Conservation (phyloP, 1,140 invertebrate genomes). For the Zaprionus lachaisei region DNA sequence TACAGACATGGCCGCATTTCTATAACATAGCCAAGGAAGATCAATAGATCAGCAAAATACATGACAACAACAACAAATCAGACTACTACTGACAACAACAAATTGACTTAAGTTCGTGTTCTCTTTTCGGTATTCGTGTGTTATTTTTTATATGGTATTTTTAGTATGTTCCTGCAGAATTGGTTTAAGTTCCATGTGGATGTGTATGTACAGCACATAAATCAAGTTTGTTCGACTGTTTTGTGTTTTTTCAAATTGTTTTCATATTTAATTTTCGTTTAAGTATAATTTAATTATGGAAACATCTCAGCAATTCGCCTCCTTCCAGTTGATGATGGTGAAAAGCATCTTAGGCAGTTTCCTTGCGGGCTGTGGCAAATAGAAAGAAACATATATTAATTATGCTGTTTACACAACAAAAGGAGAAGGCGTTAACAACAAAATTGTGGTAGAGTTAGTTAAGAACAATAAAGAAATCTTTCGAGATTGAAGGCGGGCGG, state of each 20-base stretch:
- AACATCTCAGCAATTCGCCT: slow-evolving; percentile 45
- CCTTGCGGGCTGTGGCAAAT: slow-evolving; percentile 55
- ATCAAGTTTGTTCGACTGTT: slow-evolving; percentile 9
- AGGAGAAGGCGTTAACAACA: not conserved
- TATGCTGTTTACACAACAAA: not conserved
- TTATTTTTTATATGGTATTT: slow-evolving; percentile 4
- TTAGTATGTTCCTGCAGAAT: slow-evolving; percentile 5
- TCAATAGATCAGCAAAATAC: slow-evolving; percentile 27
- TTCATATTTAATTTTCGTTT: slow-evolving; percentile 45
- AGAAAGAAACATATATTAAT: not conserved
- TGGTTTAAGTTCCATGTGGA: not conserved
- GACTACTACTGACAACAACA: slow-evolving; percentile 7
- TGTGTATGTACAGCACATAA: slow-evolving; percentile 2
- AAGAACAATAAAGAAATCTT: no score
- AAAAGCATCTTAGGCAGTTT: slow-evolving; percentile 54
- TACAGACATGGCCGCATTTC: slow-evolving; percentile 80
- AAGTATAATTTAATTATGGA: slow-evolving; percentile 59
- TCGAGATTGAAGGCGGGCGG: no score
- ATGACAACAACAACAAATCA: slow-evolving; percentile 17
- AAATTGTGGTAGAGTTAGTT: not conserved
- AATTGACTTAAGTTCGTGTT: slow-evolving; percentile 18
- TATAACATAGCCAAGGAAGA: slow-evolving; percentile 67
- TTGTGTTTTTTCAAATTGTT: slow-evolving; percentile 29
- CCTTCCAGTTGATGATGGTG: slow-evolving; percentile 23
- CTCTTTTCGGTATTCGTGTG: not conserved